Conservation (phyloP, 2,888 invertebrate genomes). For the Liopterus haemorrhoidalis region DNA sequence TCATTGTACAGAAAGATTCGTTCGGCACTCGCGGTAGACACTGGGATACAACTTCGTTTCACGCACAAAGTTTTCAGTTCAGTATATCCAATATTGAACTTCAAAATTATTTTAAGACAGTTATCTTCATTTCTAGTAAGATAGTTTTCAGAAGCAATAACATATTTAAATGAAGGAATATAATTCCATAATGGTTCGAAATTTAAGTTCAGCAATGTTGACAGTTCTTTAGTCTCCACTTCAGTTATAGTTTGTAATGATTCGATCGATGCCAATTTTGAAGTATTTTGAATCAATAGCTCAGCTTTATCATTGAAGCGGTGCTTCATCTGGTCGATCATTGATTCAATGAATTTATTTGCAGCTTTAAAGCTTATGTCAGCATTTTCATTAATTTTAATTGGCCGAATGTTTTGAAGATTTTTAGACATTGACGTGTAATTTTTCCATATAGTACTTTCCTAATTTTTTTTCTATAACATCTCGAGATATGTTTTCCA, state of each 20-base stretch:
- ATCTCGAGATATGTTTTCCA: background rate
- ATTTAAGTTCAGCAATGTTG: background rate
- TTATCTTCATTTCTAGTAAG: conserved; percentile 1
- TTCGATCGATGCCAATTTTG: background rate
- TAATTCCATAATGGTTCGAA: background rate
- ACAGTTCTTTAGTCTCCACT: background rate
- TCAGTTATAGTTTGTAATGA: background rate
- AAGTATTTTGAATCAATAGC: background rate
- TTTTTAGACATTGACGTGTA: background rate
- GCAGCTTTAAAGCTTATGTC: background rate
- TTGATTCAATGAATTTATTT: background rate
- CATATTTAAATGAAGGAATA: background rate
- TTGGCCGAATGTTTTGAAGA: background rate
- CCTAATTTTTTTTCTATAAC: background rate
- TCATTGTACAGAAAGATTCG: conserved; percentile 2
- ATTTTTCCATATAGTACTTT: conserved; percentile 1
- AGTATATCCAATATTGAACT: background rate
- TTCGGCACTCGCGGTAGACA: background rate
- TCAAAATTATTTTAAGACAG: background rate
- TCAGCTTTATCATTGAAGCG: background rate
- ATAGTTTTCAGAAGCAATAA: background rate
- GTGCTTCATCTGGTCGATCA: conserved; percentile 2
- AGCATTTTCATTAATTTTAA: conserved; percentile 1
- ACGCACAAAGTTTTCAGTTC: conserved; percentile 1
- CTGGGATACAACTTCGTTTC: conserved; percentile 1